Evolutionary conservation across 2,888 invertebrate genomes (phyloP), one percentile per base, ranked within the genome.

Genomic region (Cryptocephalus moraei): DNA sequence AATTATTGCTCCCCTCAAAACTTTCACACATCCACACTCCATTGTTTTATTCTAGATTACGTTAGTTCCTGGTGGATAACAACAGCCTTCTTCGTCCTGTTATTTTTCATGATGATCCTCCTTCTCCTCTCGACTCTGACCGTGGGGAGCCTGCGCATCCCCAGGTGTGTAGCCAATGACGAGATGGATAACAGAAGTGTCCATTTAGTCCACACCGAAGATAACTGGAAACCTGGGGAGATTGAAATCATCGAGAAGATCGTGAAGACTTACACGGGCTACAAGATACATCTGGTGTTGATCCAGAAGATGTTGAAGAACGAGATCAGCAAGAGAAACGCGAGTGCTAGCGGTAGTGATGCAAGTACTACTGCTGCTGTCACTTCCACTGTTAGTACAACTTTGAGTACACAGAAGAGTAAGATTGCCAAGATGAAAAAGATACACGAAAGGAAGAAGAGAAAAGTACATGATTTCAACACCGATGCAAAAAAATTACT

Each of bases 61-160:
- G 46, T 68, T n/a, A 60, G 63, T 11, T 53, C 64, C 3, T 67
- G 65, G 46, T 66, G 66, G 63, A 36, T 65, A 22, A 57, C 61
- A 8, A 58, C 64, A 8, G 51, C 64, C 6, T 43, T 64, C 8
- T 62, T 58, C 33, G 54, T 60, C 13, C 50, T 67, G 4, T 47
- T 61, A 13, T 57, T 64, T 33, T 57, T 64, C 45, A 56, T 64
- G 48, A 47, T 65, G 49, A 46, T 65, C 36, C 41, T 67, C 6
- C 46, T 64, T 8, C 49, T 56, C 41, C 45, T 55, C 39, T 60
- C 58, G 8, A 55, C 57, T 3, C 49, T 61, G 39, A 52, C 53
- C 8, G 50, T 48, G 32, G 52, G 44, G 1, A 52, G 47, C 33
- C 41, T 51, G 9, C 49, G 60, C 49, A 42, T 60, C 2, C 62